Percentiles rank a stretch among this genome's conserved stretches.
phyloP scores from a whole-genome alignment of 2,113 vertebrate genomes.

The Electrona antarctica region DNA sequence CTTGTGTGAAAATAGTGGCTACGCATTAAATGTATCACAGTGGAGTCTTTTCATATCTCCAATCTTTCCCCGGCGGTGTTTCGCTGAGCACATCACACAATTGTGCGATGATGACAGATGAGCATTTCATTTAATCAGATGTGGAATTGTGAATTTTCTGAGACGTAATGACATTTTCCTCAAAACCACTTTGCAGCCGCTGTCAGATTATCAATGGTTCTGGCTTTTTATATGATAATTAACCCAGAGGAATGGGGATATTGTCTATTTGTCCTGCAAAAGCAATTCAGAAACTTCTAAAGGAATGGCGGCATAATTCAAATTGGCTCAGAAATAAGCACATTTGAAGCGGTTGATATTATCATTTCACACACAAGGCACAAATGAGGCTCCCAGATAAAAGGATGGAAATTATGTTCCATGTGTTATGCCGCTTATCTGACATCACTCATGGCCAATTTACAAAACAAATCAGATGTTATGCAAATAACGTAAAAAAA shows the following conservation, averaged over 20 bases:
- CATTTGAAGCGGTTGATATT: slow-evolving; percentile 46
- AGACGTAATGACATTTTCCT: slow-evolving; percentile 66
- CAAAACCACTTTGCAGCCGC: slow-evolving; percentile 58
- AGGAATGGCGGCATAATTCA: slow-evolving; percentile 54
- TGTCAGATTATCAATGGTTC: slow-evolving; percentile 57
- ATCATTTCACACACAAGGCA: slow-evolving; percentile 39
- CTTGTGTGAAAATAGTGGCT: slow-evolving; percentile 51
- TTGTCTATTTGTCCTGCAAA: slow-evolving; percentile 63
- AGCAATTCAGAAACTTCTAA: slow-evolving; percentile 56
- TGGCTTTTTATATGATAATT: slow-evolving; percentile 76
- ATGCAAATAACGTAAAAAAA: slow-evolving; percentile 16
- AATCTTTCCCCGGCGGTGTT: slow-evolving; percentile 48
- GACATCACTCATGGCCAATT: slow-evolving; percentile 41
- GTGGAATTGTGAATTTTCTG: slow-evolving; percentile 63
- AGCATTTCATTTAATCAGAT: slow-evolving; percentile 57
- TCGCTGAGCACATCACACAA: slow-evolving; percentile 34
- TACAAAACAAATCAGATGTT: slow-evolving; percentile 52
- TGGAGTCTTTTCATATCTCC: slow-evolving; percentile 45
- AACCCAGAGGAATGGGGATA: slow-evolving; percentile 65
- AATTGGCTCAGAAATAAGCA: slow-evolving; percentile 39
- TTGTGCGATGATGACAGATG: slow-evolving; percentile 63
- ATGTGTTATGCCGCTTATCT: slow-evolving; percentile 32
- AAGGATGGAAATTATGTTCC: slow-evolving; percentile 27
- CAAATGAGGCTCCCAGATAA: slow-evolving; percentile 44
- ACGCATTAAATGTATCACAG: slow-evolving; percentile 60